Base-by-base conservation (phyloP, 2,888 invertebrate species). In the Perdita meconis region DNA sequence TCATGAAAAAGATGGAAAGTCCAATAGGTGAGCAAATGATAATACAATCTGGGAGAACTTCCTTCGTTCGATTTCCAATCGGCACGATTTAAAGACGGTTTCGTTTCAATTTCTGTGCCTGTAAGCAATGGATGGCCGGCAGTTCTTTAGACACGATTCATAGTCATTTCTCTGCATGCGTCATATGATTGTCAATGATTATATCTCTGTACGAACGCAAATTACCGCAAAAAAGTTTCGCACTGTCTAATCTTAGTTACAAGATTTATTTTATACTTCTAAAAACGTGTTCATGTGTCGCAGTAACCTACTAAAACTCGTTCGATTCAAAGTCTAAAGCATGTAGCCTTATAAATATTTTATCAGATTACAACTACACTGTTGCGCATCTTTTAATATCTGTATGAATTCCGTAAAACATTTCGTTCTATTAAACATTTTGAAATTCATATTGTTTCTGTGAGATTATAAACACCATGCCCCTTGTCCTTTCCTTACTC, bases 1-100 rank as follows among this genome's bases (percentile, higher is more conserved):
- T 88, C 90, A 92, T 70, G 93, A 93, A 64, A 92, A 92, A 85
- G 93, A 93, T 85, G 90, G 90, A 26, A 92, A 93, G 88, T 92
- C 92, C 67, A 93, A 94, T 90, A 93, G 94, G 94, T 94, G 90
- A 22, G 75, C 22, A n/a, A 19, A 26, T 3, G 6, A 24, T 40
- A 10, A 3, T 38, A 22, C n/a, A 2, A 16, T 51, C 53, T n/a
- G 0, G 4, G 8, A 19, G 1, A 24, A 12, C 16, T n/a, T 34
- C 42, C 8, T 0, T 8, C 12, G 8, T 50, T 26, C 22, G n/a
- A 38, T 64, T 64, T 38, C 30, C 36, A 3, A 65, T 60, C 19
- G 1, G 5, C 5, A 10, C 4, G 0, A 8, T 44, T 61, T 22
- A 13, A 53, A 24, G 16, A 13, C 22, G 24, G 0, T 24, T 34